Conservation (phyloP, 2,113 vertebrate species). For the Neogobius melanostomus region DNA sequence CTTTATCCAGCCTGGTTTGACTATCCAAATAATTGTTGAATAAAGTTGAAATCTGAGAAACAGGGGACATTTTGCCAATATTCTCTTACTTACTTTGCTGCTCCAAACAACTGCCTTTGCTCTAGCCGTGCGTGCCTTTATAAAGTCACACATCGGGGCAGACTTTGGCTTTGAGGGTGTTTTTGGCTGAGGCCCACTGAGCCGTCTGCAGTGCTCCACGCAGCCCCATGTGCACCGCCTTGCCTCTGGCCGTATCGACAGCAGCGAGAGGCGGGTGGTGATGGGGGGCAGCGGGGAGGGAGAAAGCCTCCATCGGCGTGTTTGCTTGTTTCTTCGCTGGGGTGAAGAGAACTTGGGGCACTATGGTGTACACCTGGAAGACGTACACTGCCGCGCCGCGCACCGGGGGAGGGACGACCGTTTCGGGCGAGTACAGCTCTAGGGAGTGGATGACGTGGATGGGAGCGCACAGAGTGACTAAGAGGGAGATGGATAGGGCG, state of each 20-base stretch:
- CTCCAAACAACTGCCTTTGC: not conserved
- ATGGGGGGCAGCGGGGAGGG: slow-evolving; percentile 35
- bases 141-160: slow-evolving; percentile 51
- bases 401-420: slow-evolving; percentile 52
- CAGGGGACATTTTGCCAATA: not conserved
- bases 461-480: slow-evolving; percentile 77
- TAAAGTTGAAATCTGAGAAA: not conserved
- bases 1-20: no score
- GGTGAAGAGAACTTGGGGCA: slow-evolving; percentile 76
- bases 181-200: slow-evolving; percentile 56
- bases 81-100: not conserved
- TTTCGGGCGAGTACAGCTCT: slow-evolving; percentile 60
- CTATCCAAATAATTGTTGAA: not conserved
- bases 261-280: slow-evolving; percentile 21
- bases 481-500: slow-evolving; percentile 71
- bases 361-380: slow-evolving; percentile 75
- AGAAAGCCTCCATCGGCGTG: slow-evolving; percentile 29
- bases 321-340: slow-evolving; percentile 42
- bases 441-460: slow-evolving; percentile 71
- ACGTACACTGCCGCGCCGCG: slow-evolving; percentile 57
- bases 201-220: slow-evolving; percentile 52
- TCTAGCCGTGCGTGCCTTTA: not conserved
- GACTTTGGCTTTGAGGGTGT: slow-evolving; percentile 61
- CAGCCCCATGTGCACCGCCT: slow-evolving; percentile 48
- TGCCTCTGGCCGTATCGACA: slow-evolving; percentile 37